Evolutionary conservation across 2,797 vertebrate species (phyloP).

Genomic region (Tenualosa ilisha): DNA sequence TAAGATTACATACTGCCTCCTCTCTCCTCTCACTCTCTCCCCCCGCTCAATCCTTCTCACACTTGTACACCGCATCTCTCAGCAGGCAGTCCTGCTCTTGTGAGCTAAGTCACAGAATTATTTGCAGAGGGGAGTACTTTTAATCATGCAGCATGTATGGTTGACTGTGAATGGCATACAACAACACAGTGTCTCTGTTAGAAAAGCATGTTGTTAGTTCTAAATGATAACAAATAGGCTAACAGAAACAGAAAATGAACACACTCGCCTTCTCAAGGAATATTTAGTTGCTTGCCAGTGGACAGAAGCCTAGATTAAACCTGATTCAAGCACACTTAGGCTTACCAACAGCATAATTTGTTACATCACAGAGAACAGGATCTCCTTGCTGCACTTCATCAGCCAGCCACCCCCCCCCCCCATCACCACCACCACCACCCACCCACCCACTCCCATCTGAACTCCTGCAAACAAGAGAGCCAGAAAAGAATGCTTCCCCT

Average conservation of each 20-base stretch:
- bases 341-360: slow-evolving; percentile 9
- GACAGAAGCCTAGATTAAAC: slow-evolving; percentile 25
- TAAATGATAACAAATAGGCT: not conserved
- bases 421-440: not conserved
- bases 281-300: slow-evolving; percentile 14
- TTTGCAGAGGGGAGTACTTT: not conserved
- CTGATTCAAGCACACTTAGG: slow-evolving; percentile 25
- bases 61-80: not conserved
- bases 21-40: no score
- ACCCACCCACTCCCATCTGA: not conserved
- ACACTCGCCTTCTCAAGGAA: slow-evolving; percentile 21
- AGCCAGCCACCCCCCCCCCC: not conserved
- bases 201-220: not conserved
- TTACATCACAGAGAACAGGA: not conserved
- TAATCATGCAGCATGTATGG: not conserved
- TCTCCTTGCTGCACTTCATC: not conserved
- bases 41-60: not conserved
- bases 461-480: not conserved
- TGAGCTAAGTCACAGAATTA: not conserved
- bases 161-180: not conserved
- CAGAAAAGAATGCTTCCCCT: slow-evolving; percentile 16
- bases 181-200: not conserved
- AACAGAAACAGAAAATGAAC: not conserved
- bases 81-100: not conserved
- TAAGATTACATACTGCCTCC: not conserved